Conservation (phyloP, 1,140 invertebrate species). For the Drosophila littoralis region DNA sequence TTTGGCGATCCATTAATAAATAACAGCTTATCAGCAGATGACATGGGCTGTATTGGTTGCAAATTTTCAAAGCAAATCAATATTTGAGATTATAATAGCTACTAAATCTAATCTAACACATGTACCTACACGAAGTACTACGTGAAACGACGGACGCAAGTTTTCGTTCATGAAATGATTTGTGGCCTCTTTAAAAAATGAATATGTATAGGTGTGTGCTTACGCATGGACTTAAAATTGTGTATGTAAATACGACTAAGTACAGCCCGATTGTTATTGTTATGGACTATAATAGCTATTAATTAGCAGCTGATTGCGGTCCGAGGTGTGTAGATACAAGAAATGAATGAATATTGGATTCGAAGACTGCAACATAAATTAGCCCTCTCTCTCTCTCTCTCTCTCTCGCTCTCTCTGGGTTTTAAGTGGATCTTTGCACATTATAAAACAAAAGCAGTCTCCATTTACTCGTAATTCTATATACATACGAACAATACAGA, state of each 20-base stretch:
- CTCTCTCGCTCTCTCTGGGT: not conserved
- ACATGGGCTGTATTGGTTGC: not conserved
- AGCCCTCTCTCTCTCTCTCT: not conserved
- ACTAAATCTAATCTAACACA: slow-evolving; percentile 37
- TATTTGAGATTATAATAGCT: slow-evolving; percentile 17
- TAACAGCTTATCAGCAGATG: slow-evolving; percentile 27
- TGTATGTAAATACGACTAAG: not conserved
- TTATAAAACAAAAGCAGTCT: not conserved
- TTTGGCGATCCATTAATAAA: slow-evolving; percentile 21
- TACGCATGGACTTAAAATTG: not conserved
- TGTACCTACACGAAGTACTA: not conserved
- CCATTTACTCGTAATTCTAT: not conserved
- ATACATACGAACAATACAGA: not conserved
- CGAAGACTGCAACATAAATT: not conserved
- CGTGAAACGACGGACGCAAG: not conserved
- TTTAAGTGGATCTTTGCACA: not conserved
- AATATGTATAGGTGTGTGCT: not conserved
- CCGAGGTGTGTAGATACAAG: not conserved
- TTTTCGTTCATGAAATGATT: slow-evolving; percentile 19
- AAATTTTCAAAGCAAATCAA: slow-evolving; percentile 31
- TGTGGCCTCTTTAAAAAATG: not conserved
- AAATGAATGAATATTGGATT: not conserved
- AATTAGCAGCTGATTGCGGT: not conserved
- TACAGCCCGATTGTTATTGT: too few relatives aligned
- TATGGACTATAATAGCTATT: too few relatives aligned